A percentile compares a stretch with the other conserved stretches of the same genome.
Evolutionary conservation across 2,113 vertebrate species (phyloP).

Genomic region (Xenopus borealis): DNA sequence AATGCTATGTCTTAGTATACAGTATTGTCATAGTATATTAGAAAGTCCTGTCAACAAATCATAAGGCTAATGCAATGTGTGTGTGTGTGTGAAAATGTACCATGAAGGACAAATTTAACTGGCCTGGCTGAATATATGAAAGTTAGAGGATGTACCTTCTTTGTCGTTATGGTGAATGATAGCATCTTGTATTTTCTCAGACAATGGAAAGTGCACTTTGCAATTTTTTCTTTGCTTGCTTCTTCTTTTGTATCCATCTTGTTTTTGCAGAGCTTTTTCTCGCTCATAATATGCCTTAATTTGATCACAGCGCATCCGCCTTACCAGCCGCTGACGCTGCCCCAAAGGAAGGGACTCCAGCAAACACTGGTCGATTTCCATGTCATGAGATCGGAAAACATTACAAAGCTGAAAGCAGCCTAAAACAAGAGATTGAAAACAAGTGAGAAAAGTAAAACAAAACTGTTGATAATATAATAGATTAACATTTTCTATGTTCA

Average conservation of each 20-base stretch:
- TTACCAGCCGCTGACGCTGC: constrained; percentile 90
- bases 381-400: constrained; percentile 89
- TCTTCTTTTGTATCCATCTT: constrained; percentile 64
- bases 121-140: too few relatives aligned
- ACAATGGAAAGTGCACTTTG: constrained; percentile 67
- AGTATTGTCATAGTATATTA: too few relatives aligned
- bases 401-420: constrained; percentile 99
- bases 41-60: too few relatives aligned
- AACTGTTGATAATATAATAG: too few relatives aligned
- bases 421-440: constrained; percentile 44
- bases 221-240: constrained; percentile 66
- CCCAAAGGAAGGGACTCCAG: constrained; percentile 93
- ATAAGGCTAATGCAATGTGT: too few relatives aligned
- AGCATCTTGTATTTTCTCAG: constrained; percentile 80
- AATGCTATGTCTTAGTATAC: too few relatives aligned
- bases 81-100: too few relatives aligned
- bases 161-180: constrained; percentile 83
- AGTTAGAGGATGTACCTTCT: constrained; percentile 72
- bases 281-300: constrained; percentile 88
- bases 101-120: too few relatives aligned
- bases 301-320: constrained; percentile 91
- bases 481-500: too few relatives aligned
- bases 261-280: constrained; percentile 78
- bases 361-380: constrained; percentile 99
- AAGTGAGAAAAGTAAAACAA: constrained; percentile 29